phyloP scores from a whole-genome alignment of 2,113 vertebrate genomes.

The Globicephala melas region DNA sequence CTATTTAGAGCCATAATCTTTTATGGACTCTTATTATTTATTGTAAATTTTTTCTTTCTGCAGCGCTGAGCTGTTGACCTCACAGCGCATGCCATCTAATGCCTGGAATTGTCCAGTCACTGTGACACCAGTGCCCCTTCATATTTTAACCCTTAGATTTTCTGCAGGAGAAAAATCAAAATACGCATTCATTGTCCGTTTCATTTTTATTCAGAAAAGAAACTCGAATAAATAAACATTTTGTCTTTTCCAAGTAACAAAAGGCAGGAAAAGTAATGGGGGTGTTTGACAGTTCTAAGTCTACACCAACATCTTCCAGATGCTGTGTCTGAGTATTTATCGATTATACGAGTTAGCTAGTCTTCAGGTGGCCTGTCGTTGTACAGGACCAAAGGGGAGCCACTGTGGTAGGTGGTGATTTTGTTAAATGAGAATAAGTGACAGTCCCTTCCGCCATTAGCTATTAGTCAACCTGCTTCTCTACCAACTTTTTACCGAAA shows the following conservation, averaged over 20 bases:
- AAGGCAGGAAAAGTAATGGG: background rate
- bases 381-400: background rate
- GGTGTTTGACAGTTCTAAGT: background rate
- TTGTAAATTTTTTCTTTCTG: constrained; percentile 34
- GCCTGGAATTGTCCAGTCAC: background rate
- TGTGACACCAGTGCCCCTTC: background rate
- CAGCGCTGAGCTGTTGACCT: background rate
- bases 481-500: background rate
- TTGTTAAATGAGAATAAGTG: background rate
- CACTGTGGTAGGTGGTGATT: background rate
- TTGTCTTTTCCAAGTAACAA: background rate
- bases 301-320: background rate
- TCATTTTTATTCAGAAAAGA: background rate
- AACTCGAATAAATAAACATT: background rate
- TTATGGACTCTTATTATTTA: constrained; percentile 55
- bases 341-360: background rate
- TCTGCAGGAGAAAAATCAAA: background rate
- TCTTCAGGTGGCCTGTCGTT: background rate
- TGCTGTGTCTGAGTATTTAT: background rate
- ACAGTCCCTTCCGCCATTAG: too few species aligned
- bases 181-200: background rate
- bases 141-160: background rate
- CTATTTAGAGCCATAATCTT: constrained; percentile 44
- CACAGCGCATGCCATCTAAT: background rate
- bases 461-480: background rate